phyloP scores from a whole-genome alignment of 2,888 invertebrate genomes.

The Stenchaetothrips biformis region DNA sequence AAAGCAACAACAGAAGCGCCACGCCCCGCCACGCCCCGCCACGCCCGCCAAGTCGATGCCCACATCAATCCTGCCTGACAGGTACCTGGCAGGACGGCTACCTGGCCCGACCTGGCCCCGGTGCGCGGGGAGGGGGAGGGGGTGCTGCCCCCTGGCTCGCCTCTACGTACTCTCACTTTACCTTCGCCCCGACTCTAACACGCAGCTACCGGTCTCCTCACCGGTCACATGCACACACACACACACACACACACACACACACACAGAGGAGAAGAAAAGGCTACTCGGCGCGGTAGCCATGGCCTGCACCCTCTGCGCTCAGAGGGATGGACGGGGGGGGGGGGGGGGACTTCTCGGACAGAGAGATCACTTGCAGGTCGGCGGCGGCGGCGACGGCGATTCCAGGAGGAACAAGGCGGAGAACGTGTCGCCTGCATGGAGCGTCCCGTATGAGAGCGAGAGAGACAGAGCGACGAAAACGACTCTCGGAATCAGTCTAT shows the following conservation, averaged over 20 bases:
- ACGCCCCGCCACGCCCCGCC: not conserved
- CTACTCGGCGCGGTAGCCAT: not conserved
- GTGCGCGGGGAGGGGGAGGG: not conserved
- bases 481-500: too few relatives aligned
- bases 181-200: not conserved
- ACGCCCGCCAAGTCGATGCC: not conserved
- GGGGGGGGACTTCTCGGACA: not conserved
- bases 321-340: not conserved
- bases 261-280: not conserved
- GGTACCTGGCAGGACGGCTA: not conserved
- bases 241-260: not conserved
- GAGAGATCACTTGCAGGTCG: not conserved
- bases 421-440: too few relatives aligned
- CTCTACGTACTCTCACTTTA: not conserved
- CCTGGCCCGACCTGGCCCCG: not conserved
- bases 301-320: not conserved
- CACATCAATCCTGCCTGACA: slow-evolving; percentile 1
- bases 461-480: too few relatives aligned
- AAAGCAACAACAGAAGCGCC: not conserved
- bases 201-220: not conserved
- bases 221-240: not conserved
- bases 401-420: too few relatives aligned
- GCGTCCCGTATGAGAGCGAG: too few relatives aligned
- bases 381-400: not conserved
- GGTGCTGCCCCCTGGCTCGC: not conserved